A percentile compares a stretch with the other conserved stretches of the same genome.
phyloP scores from a whole-genome alignment of 2,797 vertebrate genomes.

The Enteromius treurensis region DNA sequence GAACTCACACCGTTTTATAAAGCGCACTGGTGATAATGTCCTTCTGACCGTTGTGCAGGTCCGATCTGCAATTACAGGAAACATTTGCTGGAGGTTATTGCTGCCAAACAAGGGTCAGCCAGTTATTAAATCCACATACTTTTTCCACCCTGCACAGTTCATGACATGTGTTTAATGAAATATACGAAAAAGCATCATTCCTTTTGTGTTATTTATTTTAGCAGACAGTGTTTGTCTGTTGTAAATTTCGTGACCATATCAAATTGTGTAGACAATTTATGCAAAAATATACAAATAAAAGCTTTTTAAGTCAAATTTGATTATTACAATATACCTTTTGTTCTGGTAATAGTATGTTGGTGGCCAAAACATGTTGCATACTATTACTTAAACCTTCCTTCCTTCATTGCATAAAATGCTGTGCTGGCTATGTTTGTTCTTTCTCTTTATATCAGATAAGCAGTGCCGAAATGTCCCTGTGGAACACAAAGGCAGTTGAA shows the following conservation, averaged over 20 bases:
- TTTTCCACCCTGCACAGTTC: not conserved
- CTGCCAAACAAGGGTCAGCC: conserved; percentile 2
- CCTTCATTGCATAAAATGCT: not conserved
- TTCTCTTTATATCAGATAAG: conserved; percentile 68
- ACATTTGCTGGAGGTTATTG: conserved; percentile 1
- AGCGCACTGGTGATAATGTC: conserved; percentile 1
- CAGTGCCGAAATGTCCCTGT: conserved; percentile 69
- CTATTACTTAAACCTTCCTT: not conserved
- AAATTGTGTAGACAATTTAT: not conserved
- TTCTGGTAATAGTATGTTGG: not conserved
- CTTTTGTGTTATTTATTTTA: not conserved
- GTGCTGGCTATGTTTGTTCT: conserved; percentile 60
- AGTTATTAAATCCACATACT: conserved; percentile 19
- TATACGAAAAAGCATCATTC: not conserved
- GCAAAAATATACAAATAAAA: not conserved
- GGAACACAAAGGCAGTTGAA: conserved; percentile 73
- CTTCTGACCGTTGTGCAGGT: not conserved
- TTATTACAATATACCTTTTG: not conserved
- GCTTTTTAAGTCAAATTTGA: not conserved
- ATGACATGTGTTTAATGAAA: not conserved
- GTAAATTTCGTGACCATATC: not conserved
- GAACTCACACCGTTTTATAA: conserved; percentile 2
- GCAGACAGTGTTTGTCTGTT: not conserved
- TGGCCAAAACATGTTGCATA: not conserved
- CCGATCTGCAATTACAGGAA: conserved; percentile 11